Percentiles rank a stretch among this genome's conserved stretches.
These are phyloP conservation scores for Dallia pectoralis DNA, from an alignment of 2,797 vertebrate genomes.

Conservation along the genomic window DNA sequence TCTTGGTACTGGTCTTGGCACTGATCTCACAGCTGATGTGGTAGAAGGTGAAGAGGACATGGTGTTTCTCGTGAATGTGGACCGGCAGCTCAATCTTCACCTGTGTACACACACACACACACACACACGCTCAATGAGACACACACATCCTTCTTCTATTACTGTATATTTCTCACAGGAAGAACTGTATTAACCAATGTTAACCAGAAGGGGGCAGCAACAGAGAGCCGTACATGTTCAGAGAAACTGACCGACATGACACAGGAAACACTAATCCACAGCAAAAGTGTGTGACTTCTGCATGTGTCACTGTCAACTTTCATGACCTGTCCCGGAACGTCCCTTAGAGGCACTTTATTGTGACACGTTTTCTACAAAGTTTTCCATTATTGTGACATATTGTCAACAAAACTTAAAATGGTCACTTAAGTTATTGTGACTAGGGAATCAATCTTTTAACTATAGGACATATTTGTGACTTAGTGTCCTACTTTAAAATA, in stretches of 20 bases:
- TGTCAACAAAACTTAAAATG: too few species aligned
- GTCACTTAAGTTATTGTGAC: too few species aligned
- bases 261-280: neutral
- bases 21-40: conserved; percentile 97
- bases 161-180: too few species aligned
- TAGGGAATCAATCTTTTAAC: too few species aligned
- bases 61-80: conserved; percentile 93
- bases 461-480: too few species aligned
- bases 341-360: too few species aligned
- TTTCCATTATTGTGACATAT: too few species aligned
- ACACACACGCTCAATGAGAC: neutral
- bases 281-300: neutral
- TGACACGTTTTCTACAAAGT: too few species aligned
- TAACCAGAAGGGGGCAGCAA: conserved; percentile 60
- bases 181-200: too few species aligned
- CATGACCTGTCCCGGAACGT: neutral
- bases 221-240: neutral
- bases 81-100: conserved; percentile 95
- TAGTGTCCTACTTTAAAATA: too few species aligned
- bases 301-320: neutral
- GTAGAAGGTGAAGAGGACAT: conserved; percentile 95
- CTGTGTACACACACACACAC: conserved; percentile 68
- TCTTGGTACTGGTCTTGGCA: conserved; percentile 90
- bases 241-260: conserved; percentile 43
- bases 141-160: too few species aligned